Evolutionary conservation across 1,140 invertebrate species (phyloP).

Genomic region (Paramacrobiotus metropolitanus): DNA sequence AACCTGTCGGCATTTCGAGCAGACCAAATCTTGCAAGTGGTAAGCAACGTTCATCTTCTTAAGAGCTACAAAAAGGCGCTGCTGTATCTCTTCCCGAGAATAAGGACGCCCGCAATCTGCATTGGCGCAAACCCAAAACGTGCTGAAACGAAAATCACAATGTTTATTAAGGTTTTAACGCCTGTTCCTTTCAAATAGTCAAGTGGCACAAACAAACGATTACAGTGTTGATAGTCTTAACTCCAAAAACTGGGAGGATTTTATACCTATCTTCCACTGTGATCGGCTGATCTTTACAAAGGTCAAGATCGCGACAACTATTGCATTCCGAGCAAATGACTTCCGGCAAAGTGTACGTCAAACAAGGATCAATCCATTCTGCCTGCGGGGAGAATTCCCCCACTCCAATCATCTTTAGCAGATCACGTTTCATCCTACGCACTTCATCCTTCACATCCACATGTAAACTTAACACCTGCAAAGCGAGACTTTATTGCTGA

Average conservation of each 20-base stretch:
- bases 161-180: conserved; percentile 5
- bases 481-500: no score
- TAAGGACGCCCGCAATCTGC: conserved; percentile 58
- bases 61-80: conserved; percentile 51
- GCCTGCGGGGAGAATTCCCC: conserved; percentile 63
- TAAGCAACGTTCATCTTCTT: conserved; percentile 69
- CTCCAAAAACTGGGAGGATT: not conserved
- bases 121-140: conserved; percentile 46
- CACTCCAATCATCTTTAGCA: conserved; percentile 55
- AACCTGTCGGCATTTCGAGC: conserved; percentile 56
- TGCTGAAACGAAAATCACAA: conserved; percentile 24
- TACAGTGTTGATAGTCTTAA: no score
- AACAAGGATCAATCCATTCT: conserved; percentile 59
- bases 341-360: conserved; percentile 64
- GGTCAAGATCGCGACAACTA: conserved; percentile 72
- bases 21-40: conserved; percentile 78
- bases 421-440: conserved; percentile 43
- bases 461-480: conserved; percentile 43
- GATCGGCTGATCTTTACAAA: conserved; percentile 57
- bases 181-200: no score
- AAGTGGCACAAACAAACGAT: no score
- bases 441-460: conserved; percentile 36
- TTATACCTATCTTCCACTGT: conserved; percentile 30
- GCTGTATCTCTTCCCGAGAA: conserved; percentile 65
- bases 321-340: conserved; percentile 79